Evolutionary conservation across 2,888 invertebrate species (phyloP).

Genomic region (Xylocampa areola): DNA sequence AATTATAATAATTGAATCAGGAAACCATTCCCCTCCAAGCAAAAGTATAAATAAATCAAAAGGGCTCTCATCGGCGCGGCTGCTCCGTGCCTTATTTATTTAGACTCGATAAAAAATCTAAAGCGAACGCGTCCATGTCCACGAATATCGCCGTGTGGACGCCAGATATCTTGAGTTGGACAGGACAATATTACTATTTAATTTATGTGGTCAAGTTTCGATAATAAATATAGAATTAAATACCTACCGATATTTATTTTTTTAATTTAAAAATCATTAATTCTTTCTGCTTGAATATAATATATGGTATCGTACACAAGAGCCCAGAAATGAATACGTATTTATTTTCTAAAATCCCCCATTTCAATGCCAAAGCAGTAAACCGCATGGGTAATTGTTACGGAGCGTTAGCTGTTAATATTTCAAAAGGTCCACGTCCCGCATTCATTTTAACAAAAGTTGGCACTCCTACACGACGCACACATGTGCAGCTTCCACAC

Average conservation of each 20-base stretch:
- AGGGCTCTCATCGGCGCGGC: constrained; percentile 67
- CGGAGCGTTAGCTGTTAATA: constrained; percentile 31
- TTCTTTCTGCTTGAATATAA: too few species aligned
- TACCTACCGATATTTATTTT: too few species aligned
- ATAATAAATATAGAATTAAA: too few species aligned
- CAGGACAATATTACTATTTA: constrained; percentile 24
- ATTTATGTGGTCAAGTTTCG: neutral
- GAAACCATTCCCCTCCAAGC: constrained; percentile 75
- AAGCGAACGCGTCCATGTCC: constrained; percentile 26
- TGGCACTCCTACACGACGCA: constrained; percentile 37
- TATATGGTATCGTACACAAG: too few species aligned
- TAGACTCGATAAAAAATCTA: constrained; percentile 70
- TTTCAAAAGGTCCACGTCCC: constrained; percentile 37
- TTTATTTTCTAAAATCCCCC: constrained; percentile 3
- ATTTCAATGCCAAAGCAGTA: constrained; percentile 29
- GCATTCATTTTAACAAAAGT: constrained; percentile 52
- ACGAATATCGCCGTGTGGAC: constrained; percentile 37
- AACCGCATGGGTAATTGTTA: constrained; percentile 29
- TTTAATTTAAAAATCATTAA: too few species aligned
- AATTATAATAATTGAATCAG: constrained; percentile 85
- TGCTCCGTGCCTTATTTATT: constrained; percentile 73
- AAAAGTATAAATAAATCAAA: constrained; percentile 79
- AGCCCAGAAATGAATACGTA: neutral
- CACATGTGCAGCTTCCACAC: constrained; percentile 57
- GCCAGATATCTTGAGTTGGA: constrained; percentile 6